Base-by-base conservation (phyloP, 2,797 vertebrate genomes). In the Synaphobranchus kaupii region DNA sequence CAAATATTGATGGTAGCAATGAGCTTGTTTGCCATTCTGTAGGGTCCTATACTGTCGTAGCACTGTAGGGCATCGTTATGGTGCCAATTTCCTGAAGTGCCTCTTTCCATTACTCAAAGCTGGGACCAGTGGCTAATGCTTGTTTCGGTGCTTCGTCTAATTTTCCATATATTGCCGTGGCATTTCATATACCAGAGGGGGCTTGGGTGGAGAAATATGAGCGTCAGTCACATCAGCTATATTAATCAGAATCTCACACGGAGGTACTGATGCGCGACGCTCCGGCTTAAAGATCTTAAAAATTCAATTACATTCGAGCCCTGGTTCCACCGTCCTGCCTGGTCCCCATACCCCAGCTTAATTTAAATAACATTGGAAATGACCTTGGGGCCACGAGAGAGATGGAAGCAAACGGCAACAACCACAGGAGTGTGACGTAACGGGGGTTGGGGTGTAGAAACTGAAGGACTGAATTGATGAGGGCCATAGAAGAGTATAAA, bases 381-480 rank as follows among this genome's bases (percentile, higher is more conserved):
- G 81, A 89, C 88, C 89, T 90, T 89, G 82, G 84, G 7, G 15
- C 50, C 68, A 76, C 60, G 47, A 54, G 50, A 44, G 48, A n/a
- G n/a, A 28, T 76, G 22, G 39, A 60, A 20, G 39, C 83, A 20
- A n/a, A 28, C n/a, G 54, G 80, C 22, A 28, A 52, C 39, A 86
- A 52, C 50, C 20, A 73, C 15, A 20, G 58, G 44, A 34, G 44
- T 54, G 48, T 66, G 73, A 85, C 54, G 25, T 56, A 15, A 56
- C 13, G 50, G 48, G 48, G 50, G 81, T 28, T 28, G 1, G 52
- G 52, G n/a, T 83, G 48, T 5, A 83, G 50, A 31, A 28, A 28
- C 9, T 4, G 9, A 54, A 10, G 31, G 15, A 5, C 13, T 8
- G 17, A 8, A 20, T 78, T 20, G 44, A 4, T 12, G 20, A 12